Evolutionary conservation across 2,888 invertebrate species (phyloP), one percentile per base, ranked within the genome.

Genomic region (Oscheius sp.): DNA sequence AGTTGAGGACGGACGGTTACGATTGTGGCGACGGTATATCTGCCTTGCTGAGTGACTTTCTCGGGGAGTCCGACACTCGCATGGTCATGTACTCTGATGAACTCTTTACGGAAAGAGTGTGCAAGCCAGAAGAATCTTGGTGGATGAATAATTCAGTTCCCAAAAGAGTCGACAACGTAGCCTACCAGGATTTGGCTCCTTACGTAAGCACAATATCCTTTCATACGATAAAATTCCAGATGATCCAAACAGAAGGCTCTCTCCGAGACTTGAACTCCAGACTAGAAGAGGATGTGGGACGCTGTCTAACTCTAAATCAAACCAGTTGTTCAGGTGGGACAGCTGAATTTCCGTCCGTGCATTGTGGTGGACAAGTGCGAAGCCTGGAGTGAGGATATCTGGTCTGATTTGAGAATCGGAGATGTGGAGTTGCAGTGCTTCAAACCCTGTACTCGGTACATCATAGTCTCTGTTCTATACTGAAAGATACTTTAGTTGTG

Each of bases 321-420:
- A 33, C 65, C 50, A 48, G 68, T 74, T 58, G 55, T 74, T 74
- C 58, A 79, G 78, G 77, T 84, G 1, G 62, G 77, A 13, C 78
- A 79, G 32, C 77, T 79, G 50, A 78, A 87, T 74, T 87, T 87
- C 79, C 87, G 87, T 33, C 84, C 85, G n/a, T 79, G 76, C 63
- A 85, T 87, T 35, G 84, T 86, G 21, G 79, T 87, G 32, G 78
- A 80, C 21, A 80, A 80, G 21, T 81, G 80, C 50, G 70, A 75
- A 0, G 81, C 87, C 0, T 87, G 82, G 81, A 86, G 86, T 60
- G 87, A 87, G 53, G 87, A 87, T 59, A 76, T 75, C 55, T 87
- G 87, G 87, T 73, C 79, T 42, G 82, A 86, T 47, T 62, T 87
- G 37, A 79, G 82, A 2, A 80, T 87, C n/a, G 87, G 87, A 9